Base-by-base conservation (phyloP, 2,797 vertebrate species). In the Carapus acus region DNA sequence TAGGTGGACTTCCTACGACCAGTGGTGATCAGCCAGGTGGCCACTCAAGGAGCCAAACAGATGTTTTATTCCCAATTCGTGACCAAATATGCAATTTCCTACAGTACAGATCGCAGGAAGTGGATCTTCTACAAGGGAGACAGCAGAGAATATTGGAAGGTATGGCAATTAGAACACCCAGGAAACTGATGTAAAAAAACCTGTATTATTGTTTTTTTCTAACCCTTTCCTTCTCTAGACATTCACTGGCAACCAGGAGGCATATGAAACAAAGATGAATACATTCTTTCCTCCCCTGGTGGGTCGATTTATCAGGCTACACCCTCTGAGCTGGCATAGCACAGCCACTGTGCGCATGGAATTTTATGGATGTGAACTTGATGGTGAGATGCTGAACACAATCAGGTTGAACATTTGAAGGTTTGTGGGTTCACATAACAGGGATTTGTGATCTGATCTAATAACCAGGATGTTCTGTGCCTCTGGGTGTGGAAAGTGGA, bases 1-100 rank as follows among this genome's bases (percentile, higher is more conserved):
- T 71, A 98, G 96, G 92, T 98, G 71, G 93, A 98, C 77, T 90
- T 99, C 62, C 82, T 88, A 77, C 89, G 89, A 58, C 87, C 92
- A 11, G 91, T 96, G 38, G 73, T 97, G 46, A 70, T 99, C 63
- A 95, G 93, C 24, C 91, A 92, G 61, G 87, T 99, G 67, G 89
- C 90, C 64, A 97, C 91, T 0, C 96, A 98, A 60, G 96, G 96
- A 53, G 96, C 96, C 56, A 93, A 75, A 60, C 82, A 92, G 53
- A 49, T 90, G 23, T 77, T 96, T 1, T 69, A 43, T 2, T 71
- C 85, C 14, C 84, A 90, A 55, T 96, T 76, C 24, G 77, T 91
- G 56, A 24, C 24, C 0, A 87, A 91, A 65, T 98, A 88, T 77
- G 76, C 54, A 0, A 80, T 99, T 64, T 85, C 90, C 20, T 97